Percentiles rank a stretch among this genome's conserved stretches.
These are phyloP conservation scores for Leucophora obtusa DNA, from an alignment of 2,888 invertebrate species.

Conservation along the genomic window DNA sequence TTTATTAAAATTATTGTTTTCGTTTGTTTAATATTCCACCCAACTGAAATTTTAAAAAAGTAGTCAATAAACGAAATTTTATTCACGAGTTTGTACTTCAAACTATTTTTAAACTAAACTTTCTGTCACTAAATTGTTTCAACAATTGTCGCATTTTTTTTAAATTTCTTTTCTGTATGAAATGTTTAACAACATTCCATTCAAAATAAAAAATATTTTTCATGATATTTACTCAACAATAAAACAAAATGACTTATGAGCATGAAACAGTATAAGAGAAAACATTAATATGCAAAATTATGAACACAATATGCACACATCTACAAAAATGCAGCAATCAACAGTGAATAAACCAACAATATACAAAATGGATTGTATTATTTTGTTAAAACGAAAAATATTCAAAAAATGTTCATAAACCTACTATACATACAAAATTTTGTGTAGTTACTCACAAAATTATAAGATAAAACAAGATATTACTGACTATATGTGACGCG, in stretches of 20 bases:
- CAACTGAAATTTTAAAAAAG: not conserved
- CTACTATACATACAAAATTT: not conserved
- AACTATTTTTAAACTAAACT: not conserved
- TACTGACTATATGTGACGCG: no score
- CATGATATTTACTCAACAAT: constrained; percentile 2
- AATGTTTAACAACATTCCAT: not conserved
- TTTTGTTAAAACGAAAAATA: not conserved
- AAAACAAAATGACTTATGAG: not conserved
- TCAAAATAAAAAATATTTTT: not conserved
- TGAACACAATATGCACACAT: not conserved
- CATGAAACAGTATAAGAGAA: not conserved
- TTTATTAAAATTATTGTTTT: no score
- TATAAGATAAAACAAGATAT: no score
- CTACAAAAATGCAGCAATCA: not conserved
- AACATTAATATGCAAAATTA: not conserved
- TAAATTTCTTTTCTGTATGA: not conserved
- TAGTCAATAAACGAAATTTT: not conserved
- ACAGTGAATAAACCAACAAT: not conserved
- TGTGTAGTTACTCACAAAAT: no score
- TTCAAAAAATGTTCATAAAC: not conserved
- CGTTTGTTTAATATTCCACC: not conserved
- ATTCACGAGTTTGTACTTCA: not conserved
- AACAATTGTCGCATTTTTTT: not conserved
- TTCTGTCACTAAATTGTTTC: not conserved
- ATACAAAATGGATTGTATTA: not conserved